Percentiles rank a stretch among this genome's conserved stretches.
Evolutionary conservation across 2,113 vertebrate species (phyloP).

Genomic region (Variabilichromis moorii): DNA sequence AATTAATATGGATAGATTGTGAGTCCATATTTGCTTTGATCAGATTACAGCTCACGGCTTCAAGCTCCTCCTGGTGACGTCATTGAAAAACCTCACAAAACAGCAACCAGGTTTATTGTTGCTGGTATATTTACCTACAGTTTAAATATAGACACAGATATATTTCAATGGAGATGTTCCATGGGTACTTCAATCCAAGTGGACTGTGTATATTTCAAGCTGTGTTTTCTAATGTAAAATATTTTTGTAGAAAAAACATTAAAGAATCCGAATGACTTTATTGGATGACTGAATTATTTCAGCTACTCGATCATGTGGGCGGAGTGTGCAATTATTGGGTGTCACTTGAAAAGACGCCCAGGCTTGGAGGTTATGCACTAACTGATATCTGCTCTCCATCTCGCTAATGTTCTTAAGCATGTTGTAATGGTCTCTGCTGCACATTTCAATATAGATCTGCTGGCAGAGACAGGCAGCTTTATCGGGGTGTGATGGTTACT

Average conservation of each 20-base stretch:
- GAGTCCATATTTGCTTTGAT: slow-evolving; percentile 24
- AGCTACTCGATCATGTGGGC: neutral
- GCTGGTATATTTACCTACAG: slow-evolving; percentile 62
- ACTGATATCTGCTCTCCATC: neutral
- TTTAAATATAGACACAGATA: slow-evolving; percentile 61
- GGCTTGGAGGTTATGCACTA: neutral
- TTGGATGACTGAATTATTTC: neutral
- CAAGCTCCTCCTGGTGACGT: neutral
- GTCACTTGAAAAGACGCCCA: neutral
- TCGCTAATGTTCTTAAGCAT: neutral
- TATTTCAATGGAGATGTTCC: slow-evolving; percentile 63
- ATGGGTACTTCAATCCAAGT: slow-evolving; percentile 36
- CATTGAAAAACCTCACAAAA: slow-evolving; percentile 19
- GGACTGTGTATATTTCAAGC: slow-evolving; percentile 62
- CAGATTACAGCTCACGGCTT: neutral
- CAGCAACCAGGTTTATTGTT: slow-evolving; percentile 32
- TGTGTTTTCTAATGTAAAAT: slow-evolving; percentile 75
- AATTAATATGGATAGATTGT: slow-evolving; percentile 34
- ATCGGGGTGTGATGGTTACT: neutral
- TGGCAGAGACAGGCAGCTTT: neutral
- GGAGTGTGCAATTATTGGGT: neutral
- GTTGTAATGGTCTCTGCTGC: neutral
- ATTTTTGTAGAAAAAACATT: slow-evolving; percentile 70
- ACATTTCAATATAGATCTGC: neutral
- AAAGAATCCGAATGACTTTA: slow-evolving; percentile 20